Evolutionary conservation across 2,888 invertebrate species (phyloP).

Genomic region (Chrysomela aeneicollis): DNA sequence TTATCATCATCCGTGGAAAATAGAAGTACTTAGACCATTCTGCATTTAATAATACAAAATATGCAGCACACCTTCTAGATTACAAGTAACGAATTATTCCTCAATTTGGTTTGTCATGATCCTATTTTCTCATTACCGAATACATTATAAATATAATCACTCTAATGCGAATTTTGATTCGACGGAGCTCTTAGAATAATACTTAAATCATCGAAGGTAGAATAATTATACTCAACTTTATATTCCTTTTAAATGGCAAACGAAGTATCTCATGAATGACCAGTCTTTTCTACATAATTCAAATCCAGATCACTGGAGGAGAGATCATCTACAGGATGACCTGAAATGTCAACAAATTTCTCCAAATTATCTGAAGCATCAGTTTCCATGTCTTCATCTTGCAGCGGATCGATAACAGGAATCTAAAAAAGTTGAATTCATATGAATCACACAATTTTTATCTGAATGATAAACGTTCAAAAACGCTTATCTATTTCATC

Average conservation of each 20-base stretch:
- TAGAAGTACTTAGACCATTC: no score
- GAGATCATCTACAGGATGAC: constrained; percentile 44
- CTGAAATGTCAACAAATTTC: constrained; percentile 33
- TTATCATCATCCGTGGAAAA: no score
- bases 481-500: no score
- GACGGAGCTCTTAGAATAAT: no score
- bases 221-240: constrained; percentile 19
- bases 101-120: no score
- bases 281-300: constrained; percentile 48
- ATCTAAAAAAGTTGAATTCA: constrained; percentile 28
- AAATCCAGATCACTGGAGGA: constrained; percentile 30
- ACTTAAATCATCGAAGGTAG: no score
- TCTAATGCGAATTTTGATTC: no score
- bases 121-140: no score
- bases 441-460: background rate
- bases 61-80: no score
- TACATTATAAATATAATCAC: no score
- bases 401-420: constrained; percentile 31
- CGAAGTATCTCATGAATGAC: constrained; percentile 32
- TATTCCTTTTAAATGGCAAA: constrained; percentile 14
- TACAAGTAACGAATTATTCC: no score
- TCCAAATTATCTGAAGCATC: constrained; percentile 35
- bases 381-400: constrained; percentile 39
- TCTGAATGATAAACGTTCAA: background rate
- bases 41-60: no score